Base-by-base conservation (phyloP, 2,797 vertebrate species). In the Phalanger gymnotis region DNA sequence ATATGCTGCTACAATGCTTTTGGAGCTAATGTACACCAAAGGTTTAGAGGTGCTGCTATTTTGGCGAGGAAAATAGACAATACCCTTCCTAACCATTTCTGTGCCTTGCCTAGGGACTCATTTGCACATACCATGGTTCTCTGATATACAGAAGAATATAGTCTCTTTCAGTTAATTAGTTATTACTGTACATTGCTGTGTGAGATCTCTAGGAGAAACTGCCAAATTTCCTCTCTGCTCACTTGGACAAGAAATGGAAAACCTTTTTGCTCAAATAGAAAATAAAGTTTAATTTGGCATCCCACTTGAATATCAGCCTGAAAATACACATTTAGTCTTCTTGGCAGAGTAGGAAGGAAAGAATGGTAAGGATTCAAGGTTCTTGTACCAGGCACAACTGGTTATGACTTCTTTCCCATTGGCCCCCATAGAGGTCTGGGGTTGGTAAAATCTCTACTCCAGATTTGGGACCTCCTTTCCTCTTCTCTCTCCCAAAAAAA, bases 271-370 rank as follows among this genome's bases (percentile, higher is more conserved):
- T 96, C 95, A 90, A 96, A 97, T 27, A 95, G 93, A 97, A 97
- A 96, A 96, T 95, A 73, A 96, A 96, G 95, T 98, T 98, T 97
- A 91, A 40, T 87, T 97, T 96, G 96, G 96, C 96, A 91, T 66
- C 93, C 94, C 66, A 19, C 2, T 55, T 89, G 93, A 66, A 93
- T 87, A 10, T 96, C 96, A 95, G 92, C 53, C 53, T 93, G 87
- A 89, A 96, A 94, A 92, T 56, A 10, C 61, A 55, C 73, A 56
- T 55, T 58, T 92, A 57, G 94, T 58, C 66, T 91, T 25, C 51
- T 91, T 57, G 51, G 61, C 51, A 25, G 53, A 30, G 30, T 92
- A 87, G 93, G 52, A 95, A 57, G 92, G 54, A 54, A 93, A 66
- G 94, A 53, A 40, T 40, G 3, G 27, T 6, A 55, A 91, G 9